Base-by-base conservation (phyloP, 2,797 vertebrate species). In the Pelodytes ibericus region DNA sequence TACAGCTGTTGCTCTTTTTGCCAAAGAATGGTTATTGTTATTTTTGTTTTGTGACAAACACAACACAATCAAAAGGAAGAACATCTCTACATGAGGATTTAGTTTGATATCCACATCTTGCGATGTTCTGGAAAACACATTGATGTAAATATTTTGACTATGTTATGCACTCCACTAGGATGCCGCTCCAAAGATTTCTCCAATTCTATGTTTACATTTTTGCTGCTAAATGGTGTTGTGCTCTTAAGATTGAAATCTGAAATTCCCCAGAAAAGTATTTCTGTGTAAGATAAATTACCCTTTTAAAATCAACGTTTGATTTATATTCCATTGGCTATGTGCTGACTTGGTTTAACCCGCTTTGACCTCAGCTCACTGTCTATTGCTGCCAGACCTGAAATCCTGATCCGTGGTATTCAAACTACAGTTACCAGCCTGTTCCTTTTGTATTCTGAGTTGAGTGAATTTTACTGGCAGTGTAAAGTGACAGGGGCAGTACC, bases 261-360 rank as follows among this genome's bases (percentile, higher is more conserved):
- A 85, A 80, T 87, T 90, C 89, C 84, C 81, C 89, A 90, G 86
- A 90, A 53, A 92, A 91, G 86, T 87, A 87, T 90, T 92, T 92
- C 84, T 91, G 81, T 84, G 72, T 80, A 88, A 92, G 92, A 92
- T 90, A 88, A 93, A 92, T 91, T 90, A 83, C 85, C 86, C 87
- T 90, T 89, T 91, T 90, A 92, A 91, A 91, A 89, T 90, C 84
- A 84, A 84, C 82, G 85, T 92, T 91, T 91, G 89, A 92, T 91
- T 88, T 90, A 89, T 67, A 53, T 89, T 91, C 82, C 83, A 89
- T 82, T 89, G 87, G 86, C 90, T 85, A 85, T 89, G 91, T 90
- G 87, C 87, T 91, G 89, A 85, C 86, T 88, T 72, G 63, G 84
- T 91, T 87, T 91, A 90, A 87, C 89, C 90, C 87, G 86, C 84